Evolutionary conservation across 2,797 vertebrate genomes (phyloP).

Genomic region (Anabacerthia variegaticeps): DNA sequence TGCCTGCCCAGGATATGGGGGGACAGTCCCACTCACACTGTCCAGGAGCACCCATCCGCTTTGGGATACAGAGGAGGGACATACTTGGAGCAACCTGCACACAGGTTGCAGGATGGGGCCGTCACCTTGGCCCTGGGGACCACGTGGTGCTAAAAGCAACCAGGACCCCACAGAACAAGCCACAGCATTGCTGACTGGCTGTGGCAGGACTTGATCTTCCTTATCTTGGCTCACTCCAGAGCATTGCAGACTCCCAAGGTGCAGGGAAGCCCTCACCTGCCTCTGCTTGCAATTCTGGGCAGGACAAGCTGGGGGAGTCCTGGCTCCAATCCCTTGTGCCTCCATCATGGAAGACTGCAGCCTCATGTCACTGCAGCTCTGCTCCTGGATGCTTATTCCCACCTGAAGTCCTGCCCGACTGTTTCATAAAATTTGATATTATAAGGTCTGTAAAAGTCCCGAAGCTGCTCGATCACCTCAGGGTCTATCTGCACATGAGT

Average conservation of each 20-base stretch:
- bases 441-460: slow-evolving; percentile 95
- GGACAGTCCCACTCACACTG: background rate
- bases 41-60: background rate
- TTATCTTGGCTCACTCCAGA: fast-evolving
- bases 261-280: background rate
- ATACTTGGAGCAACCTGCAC: background rate
- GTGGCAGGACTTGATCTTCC: background rate
- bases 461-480: slow-evolving; percentile 94
- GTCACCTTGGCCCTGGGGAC: fast-evolving
- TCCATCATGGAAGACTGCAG: background rate
- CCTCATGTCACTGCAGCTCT: background rate
- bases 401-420: slow-evolving; percentile 95
- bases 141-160: background rate
- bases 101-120: background rate
- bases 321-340: background rate
- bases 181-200: fast-evolving
- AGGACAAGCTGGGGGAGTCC: background rate
- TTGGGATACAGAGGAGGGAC: background rate
- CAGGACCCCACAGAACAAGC: background rate
- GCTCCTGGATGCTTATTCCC: slow-evolving; percentile 79
- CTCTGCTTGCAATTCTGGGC: background rate
- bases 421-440: slow-evolving; percentile 97
- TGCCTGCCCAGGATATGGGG: background rate
- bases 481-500: slow-evolving; percentile 95
- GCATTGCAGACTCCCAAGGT: fast-evolving